A percentile compares a stretch with the other conserved stretches of the same genome.
Evolutionary conservation across 2,113 vertebrate species (phyloP).

Genomic region (Saguinus midas): DNA sequence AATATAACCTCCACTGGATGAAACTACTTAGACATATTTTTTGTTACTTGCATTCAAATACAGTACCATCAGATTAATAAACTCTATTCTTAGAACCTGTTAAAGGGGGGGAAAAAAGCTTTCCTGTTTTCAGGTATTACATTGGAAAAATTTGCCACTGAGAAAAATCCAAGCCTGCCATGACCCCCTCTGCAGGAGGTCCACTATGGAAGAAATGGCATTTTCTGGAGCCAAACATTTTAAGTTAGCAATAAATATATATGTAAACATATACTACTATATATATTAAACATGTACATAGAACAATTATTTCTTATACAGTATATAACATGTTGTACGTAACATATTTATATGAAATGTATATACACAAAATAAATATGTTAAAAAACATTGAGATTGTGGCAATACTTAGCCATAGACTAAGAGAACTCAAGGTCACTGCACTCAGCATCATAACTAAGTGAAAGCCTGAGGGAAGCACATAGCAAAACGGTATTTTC

Average conservation of each 20-base stretch:
- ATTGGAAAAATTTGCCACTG: neutral
- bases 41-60: neutral
- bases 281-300: neutral
- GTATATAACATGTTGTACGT: neutral
- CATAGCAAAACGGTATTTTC: conserved; percentile 27
- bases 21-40: neutral
- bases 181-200: neutral
- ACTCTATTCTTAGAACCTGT: neutral
- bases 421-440: neutral
- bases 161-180: neutral
- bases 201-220: neutral
- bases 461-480: neutral
- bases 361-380: neutral
- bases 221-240: conserved; percentile 17
- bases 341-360: neutral
- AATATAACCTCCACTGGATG: neutral
- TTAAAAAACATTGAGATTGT: neutral
- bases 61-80: neutral
- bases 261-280: neutral
- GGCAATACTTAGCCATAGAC: neutral
- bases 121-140: neutral
- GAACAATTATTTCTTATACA: neutral
- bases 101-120: neutral
- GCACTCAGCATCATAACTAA: neutral
- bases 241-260: conserved; percentile 4